Evolutionary conservation across 2,113 vertebrate species (phyloP).

Genomic region (Planiliza haematocheilus): DNA sequence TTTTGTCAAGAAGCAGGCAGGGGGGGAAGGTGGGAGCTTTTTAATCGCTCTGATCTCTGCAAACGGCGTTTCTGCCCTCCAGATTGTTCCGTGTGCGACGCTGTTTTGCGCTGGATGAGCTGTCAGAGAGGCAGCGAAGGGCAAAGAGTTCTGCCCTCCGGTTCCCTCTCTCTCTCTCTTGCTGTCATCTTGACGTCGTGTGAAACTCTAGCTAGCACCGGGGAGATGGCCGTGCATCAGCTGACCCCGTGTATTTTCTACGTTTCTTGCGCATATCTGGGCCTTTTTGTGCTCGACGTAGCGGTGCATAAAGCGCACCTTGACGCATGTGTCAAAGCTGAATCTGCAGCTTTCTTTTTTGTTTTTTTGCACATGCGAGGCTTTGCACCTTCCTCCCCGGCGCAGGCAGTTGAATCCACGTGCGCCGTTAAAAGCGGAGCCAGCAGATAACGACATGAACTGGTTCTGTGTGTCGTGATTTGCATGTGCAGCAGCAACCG

Average conservation of each 20-base stretch:
- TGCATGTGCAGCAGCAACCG: neutral
- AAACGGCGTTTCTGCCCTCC: constrained; percentile 10
- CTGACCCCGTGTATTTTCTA: neutral
- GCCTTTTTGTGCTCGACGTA: neutral
- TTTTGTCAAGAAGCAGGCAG: neutral
- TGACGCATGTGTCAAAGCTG: neutral
- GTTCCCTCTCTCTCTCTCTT: constrained; percentile 1
- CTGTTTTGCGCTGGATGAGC: constrained; percentile 15
- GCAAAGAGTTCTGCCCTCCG: constrained; percentile 11
- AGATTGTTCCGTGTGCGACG: constrained; percentile 28
- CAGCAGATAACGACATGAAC: too few species aligned
- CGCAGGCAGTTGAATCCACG: too few species aligned
- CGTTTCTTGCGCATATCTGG: constrained; percentile 6
- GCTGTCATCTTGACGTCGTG: constrained; percentile 32
- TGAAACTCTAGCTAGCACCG: neutral
- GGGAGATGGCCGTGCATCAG: neutral
- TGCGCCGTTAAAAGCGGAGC: too few species aligned
- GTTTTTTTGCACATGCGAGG: too few species aligned
- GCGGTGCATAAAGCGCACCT: neutral
- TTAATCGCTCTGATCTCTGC: constrained; percentile 13
- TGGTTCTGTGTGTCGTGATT: neutral
- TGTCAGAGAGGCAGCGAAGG: constrained; percentile 42
- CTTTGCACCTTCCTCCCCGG: too few species aligned
- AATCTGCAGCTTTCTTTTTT: neutral
- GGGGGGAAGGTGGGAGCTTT: neutral